Conservation (phyloP, 1,140 invertebrate genomes). For the Solenopsis invicta region DNA sequence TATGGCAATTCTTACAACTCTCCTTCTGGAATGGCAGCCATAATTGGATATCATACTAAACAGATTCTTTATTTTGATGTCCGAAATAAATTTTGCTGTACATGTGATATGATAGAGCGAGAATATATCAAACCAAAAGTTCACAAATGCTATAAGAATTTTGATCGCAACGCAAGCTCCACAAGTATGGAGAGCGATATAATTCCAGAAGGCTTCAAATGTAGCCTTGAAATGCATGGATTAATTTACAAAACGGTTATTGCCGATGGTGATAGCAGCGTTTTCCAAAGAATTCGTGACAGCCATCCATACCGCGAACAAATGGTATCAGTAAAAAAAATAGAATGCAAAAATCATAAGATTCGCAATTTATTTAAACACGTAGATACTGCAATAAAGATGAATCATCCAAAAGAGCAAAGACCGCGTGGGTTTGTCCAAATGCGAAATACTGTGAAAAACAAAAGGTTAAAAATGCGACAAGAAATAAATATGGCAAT, state of each 20-base stretch:
- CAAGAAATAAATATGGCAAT: no score
- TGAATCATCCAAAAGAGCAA: not conserved
- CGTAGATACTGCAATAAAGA: not conserved
- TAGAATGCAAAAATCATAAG: not conserved
- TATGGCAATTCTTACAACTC: not conserved
- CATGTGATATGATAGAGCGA: no score
- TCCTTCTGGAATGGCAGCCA: not conserved
- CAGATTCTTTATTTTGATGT: not conserved
- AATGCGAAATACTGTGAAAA: not conserved
- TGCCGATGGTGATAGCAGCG: not conserved
- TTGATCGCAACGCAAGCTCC: no score
- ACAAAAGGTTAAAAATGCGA: not conserved
- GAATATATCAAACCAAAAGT: no score
- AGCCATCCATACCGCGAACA: not conserved
- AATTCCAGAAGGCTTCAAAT: not conserved
- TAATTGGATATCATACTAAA: not conserved
- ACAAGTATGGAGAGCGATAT: not conserved
- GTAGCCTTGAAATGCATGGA: not conserved
- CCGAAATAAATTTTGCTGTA: not conserved
- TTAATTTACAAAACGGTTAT: not conserved
- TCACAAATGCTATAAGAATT: no score
- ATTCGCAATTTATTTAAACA: not conserved
- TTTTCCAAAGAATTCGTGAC: not conserved
- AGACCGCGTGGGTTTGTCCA: not conserved
- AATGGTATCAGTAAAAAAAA: not conserved